phyloP scores from a whole-genome alignment of 2,797 vertebrate genomes.

The Atherinosoma microstoma region DNA sequence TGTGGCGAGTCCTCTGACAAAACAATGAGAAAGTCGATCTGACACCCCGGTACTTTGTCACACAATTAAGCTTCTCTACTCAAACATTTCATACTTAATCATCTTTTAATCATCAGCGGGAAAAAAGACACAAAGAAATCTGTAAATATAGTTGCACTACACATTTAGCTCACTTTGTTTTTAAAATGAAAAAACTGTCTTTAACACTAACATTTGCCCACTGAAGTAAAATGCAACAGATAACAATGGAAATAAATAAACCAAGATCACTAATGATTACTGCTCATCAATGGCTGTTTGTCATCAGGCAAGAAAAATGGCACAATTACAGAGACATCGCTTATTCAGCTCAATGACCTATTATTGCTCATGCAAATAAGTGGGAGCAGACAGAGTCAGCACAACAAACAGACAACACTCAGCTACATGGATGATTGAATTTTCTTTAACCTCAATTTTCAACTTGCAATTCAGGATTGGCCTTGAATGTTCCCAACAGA shows the following conservation, averaged over 20 bases:
- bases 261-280: background rate
- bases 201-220: background rate
- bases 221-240: background rate
- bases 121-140: background rate
- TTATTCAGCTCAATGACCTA: constrained; percentile 23
- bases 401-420: constrained; percentile 20
- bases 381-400: constrained; percentile 6
- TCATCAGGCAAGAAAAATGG: background rate
- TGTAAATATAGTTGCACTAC: background rate
- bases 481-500: background rate
- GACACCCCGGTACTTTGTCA: background rate
- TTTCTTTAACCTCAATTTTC: constrained; percentile 20
- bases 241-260: background rate
- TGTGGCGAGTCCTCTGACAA: background rate
- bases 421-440: background rate
- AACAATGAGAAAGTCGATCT: too few relatives aligned
- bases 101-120: too few relatives aligned
- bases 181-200: background rate
- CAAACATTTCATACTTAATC: background rate
- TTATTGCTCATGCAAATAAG: constrained; percentile 16
- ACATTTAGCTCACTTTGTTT: background rate
- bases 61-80: background rate
- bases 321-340: constrained; percentile 11
- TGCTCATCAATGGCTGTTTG: background rate
- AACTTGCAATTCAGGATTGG: constrained; percentile 11